These are phyloP conservation scores for Nemopilema nomurai DNA, from an alignment of 30 jellyfish, hydroid and myxozoan species.

Conservation along the genomic window DNA sequence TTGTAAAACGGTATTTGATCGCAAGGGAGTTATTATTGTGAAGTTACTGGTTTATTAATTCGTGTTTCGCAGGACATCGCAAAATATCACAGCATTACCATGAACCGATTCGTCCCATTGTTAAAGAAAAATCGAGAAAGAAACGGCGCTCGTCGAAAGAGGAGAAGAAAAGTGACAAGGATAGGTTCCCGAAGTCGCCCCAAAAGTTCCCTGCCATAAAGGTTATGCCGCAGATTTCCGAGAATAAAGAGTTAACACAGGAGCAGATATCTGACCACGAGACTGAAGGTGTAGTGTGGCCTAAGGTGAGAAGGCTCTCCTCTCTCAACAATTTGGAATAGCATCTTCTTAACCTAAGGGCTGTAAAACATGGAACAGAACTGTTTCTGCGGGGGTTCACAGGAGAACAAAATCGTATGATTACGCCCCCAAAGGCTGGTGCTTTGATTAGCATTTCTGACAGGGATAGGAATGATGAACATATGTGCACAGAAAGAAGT, in stretches of 20 bases:
- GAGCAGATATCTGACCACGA: constrained; percentile 61
- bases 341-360: too few relatives aligned
- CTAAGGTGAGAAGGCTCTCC: constrained; percentile 20
- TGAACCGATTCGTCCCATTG: constrained; percentile 82
- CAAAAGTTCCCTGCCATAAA: constrained; percentile 72
- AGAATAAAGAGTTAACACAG: constrained; percentile 58
- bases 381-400: too few relatives aligned
- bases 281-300: constrained; percentile 66
- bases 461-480: too few relatives aligned
- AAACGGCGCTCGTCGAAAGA: constrained; percentile 34
- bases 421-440: too few relatives aligned
- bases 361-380: too few relatives aligned
- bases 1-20: not conserved
- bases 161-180: constrained; percentile 63
- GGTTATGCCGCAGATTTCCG: constrained; percentile 80
- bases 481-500: too few relatives aligned
- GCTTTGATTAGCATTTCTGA: too few relatives aligned
- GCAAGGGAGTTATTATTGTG: not conserved
- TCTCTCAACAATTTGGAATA: not conserved
- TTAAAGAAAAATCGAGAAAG: constrained; percentile 54
- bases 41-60: not conserved
- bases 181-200: constrained; percentile 69
- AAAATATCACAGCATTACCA: constrained; percentile 80
- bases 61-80: constrained; percentile 66
- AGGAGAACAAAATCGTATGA: too few relatives aligned